Evolutionary conservation across 2,797 vertebrate genomes (phyloP).

Genomic region (Philypnodon macrostomus): DNA sequence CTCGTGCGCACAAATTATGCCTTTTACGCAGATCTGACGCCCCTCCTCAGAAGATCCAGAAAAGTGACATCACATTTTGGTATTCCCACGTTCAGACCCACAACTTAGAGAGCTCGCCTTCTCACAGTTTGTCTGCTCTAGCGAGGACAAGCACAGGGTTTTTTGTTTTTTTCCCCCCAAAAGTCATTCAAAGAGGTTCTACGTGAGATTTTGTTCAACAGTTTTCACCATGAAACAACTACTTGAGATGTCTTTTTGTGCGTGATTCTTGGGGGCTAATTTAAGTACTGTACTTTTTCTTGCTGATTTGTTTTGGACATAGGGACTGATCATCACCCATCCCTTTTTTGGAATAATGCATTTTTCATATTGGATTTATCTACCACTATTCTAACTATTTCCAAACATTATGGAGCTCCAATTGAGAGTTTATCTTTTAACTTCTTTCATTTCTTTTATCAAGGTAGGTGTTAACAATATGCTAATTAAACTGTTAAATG

Average conservation of each 20-base stretch:
- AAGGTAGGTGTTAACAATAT: slow-evolving; percentile 57
- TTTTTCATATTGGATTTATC: slow-evolving; percentile 40
- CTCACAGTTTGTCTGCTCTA: slow-evolving; percentile 37
- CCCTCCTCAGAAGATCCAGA: slow-evolving; percentile 60
- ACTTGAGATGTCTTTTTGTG: slow-evolving; percentile 16
- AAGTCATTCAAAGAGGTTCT: slow-evolving; percentile 15
- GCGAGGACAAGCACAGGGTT: slow-evolving; percentile 22
- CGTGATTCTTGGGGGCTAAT: slow-evolving; percentile 7
- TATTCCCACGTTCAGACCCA: slow-evolving; percentile 78
- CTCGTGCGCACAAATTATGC: slow-evolving; percentile 53
- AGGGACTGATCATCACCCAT: slow-evolving; percentile 47
- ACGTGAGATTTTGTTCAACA: slow-evolving; percentile 36
- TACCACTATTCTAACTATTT: slow-evolving; percentile 31
- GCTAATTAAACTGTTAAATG: background rate
- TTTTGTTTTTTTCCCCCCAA: background rate
- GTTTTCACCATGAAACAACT: slow-evolving; percentile 35
- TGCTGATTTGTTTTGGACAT: slow-evolving; percentile 24
- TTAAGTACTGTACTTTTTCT: background rate
- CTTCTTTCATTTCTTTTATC: slow-evolving; percentile 58
- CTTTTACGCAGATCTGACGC: slow-evolving; percentile 62
- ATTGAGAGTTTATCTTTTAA: slow-evolving; percentile 56
- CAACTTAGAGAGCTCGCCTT: slow-evolving; percentile 28
- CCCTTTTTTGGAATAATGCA: slow-evolving; percentile 57
- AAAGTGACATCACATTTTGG: slow-evolving; percentile 82
- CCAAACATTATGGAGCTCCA: slow-evolving; percentile 60